These are phyloP conservation scores for Ceraclea dissimilis DNA, from an alignment of 2,888 invertebrate species.

Conservation along the genomic window DNA sequence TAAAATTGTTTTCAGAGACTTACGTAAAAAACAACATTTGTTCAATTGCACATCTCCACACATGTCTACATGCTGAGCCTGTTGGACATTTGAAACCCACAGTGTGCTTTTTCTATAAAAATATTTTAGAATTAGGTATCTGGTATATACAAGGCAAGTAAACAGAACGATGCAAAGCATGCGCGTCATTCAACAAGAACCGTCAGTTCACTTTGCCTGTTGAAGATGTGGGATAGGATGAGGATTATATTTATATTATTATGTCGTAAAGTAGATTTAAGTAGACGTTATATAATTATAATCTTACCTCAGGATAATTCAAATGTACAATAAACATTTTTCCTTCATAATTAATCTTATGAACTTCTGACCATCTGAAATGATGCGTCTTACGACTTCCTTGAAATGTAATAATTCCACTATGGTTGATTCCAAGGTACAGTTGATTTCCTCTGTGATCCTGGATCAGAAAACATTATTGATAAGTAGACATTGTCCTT, in stretches of 20 bases:
- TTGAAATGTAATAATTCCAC: conserved; percentile 92
- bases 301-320: conserved; percentile 79
- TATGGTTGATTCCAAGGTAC: conserved; percentile 91
- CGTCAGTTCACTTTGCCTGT: too few species aligned
- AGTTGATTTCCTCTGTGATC: conserved; percentile 89
- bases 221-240: too few species aligned
- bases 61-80: conserved; percentile 85
- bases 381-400: conserved; percentile 88
- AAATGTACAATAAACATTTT: conserved; percentile 96
- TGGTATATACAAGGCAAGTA: not conserved
- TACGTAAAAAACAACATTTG: conserved; percentile 98
- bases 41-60: conserved; percentile 96
- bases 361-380: conserved; percentile 93
- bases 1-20: conserved; percentile 45
- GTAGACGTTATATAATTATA: too few species aligned
- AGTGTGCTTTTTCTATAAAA: conserved; percentile 80
- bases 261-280: too few species aligned
- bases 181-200: too few species aligned
- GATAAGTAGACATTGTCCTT: too few species aligned
- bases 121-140: not conserved
- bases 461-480: too few species aligned
- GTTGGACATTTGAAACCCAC: conserved; percentile 94
- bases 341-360: conserved; percentile 94
- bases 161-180: not conserved
- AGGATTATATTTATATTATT: too few species aligned